phyloP scores from a whole-genome alignment of 2,888 invertebrate genomes.

The Ramazzottius varieornatus region DNA sequence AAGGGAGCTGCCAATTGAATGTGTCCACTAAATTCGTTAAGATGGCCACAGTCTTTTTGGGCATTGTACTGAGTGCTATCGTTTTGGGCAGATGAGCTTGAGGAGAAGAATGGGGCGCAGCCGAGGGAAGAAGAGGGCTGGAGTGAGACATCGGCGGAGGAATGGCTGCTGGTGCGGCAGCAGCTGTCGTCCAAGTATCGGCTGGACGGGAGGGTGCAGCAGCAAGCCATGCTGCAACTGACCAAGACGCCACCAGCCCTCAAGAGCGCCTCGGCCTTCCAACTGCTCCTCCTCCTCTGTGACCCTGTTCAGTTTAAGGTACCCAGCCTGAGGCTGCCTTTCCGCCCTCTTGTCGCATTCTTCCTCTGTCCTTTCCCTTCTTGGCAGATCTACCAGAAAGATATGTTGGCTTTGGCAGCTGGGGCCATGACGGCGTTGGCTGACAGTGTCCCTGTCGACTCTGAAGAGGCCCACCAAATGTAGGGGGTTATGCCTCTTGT shows the following conservation, averaged over 20 bases:
- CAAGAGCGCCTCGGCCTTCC: neutral
- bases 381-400: neutral
- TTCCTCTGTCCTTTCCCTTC: neutral
- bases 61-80: no score
- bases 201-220: neutral
- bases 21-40: no score
- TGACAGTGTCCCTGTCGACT: neutral
- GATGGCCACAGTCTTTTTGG: no score
- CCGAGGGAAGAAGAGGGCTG: no score
- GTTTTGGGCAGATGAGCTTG: no score
- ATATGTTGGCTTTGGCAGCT: neutral
- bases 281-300: neutral
- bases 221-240: neutral
- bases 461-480: neutral
- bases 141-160: no score
- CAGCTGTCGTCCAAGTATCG: neutral
- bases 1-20: no score
- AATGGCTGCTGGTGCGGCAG: no score
- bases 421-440: neutral
- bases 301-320: neutral
- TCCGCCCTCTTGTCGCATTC: no score
- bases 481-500: neutral
- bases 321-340: no score
- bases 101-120: no score
- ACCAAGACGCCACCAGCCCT: neutral